Evolutionary conservation across 2,888 invertebrate species (phyloP), one percentile per base, ranked within the genome.

Genomic region (Coenonympha arcania): DNA sequence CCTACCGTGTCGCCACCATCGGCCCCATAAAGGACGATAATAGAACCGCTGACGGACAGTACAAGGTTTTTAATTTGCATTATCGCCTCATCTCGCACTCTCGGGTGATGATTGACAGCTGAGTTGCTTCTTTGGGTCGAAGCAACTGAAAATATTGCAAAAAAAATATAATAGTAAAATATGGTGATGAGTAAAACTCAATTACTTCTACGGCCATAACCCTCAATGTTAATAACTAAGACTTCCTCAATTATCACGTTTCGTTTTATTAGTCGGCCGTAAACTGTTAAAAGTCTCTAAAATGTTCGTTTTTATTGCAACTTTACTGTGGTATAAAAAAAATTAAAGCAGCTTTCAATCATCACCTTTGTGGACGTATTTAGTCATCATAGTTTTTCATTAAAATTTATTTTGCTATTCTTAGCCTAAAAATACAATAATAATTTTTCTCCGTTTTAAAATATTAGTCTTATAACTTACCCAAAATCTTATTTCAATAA

Each of bases 1-100:
- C 97, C 83, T 98, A 98, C 90, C 93, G 98, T 84, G 95, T 95
- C 89, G 98, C 98, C 70, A 97, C 97, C 79, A 93, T 96, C 84
- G 93, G 95, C 68, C 89, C 92, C 87, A 88, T 93, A 88, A 92
- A 94, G 89, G 95, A 95, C 87, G 97, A 96, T 91, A 95, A 95
- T 92, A 94, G 93, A 90, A 95, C 95, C 64, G 95, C 95, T 70
- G 95, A 95, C 89, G 96, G 96, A 87, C 93, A 93, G 90, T 92
- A 90, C 80, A 95, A 95, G 95, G 95, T 95, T 87, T 83, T 75
- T 81, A 81, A 62, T 84, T 76, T 76, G 69, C 71, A 75, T 80
- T 78, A 66, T 63, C 82, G 82, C 76, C 75, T 75, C 73, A 62
- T 59, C 43, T 53, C 46, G 37, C 42, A 56, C 57, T 56, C 56